phyloP scores from a whole-genome alignment of 2,797 vertebrate species.

The Scarus forsteni region DNA sequence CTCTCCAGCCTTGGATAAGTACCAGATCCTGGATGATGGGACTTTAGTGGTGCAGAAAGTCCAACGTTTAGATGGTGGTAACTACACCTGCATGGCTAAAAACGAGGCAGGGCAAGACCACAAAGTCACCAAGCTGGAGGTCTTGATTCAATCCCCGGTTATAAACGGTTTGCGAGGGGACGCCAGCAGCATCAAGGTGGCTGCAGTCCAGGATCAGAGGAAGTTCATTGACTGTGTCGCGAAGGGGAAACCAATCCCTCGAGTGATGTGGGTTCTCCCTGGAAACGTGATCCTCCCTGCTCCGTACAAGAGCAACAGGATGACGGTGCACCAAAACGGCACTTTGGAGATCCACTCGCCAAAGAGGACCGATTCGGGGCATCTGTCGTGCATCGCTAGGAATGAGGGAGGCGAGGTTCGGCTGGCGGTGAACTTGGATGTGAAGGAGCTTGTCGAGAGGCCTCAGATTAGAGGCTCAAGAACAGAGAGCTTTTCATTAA shows the following conservation, averaged over 20 bases:
- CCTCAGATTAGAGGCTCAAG: slow-evolving; percentile 77
- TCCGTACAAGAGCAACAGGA: slow-evolving; percentile 89
- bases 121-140: slow-evolving; percentile 83
- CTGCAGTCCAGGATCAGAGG: slow-evolving; percentile 77
- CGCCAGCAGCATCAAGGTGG: slow-evolving; percentile 76
- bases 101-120: slow-evolving; percentile 89
- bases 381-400: slow-evolving; percentile 88
- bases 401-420: slow-evolving; percentile 92
- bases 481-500: slow-evolving; percentile 82
- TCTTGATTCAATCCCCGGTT: slow-evolving; percentile 84
- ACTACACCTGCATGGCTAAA: slow-evolving; percentile 90
- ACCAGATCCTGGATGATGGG: slow-evolving; percentile 87
- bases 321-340: slow-evolving; percentile 91
- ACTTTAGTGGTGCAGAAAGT: slow-evolving; percentile 89
- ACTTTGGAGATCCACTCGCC: slow-evolving; percentile 88
- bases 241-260: slow-evolving; percentile 87
- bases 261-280: slow-evolving; percentile 90
- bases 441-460: slow-evolving; percentile 79
- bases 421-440: slow-evolving; percentile 85
- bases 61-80: slow-evolving; percentile 91
- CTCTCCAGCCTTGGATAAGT: slow-evolving; percentile 84
- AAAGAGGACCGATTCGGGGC: slow-evolving; percentile 82
- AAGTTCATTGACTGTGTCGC: slow-evolving; percentile 87
- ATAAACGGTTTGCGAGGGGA: slow-evolving; percentile 84
- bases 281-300: slow-evolving; percentile 90